Conservation (phyloP, 2,888 invertebrate genomes). For the Orthosia gothica region DNA sequence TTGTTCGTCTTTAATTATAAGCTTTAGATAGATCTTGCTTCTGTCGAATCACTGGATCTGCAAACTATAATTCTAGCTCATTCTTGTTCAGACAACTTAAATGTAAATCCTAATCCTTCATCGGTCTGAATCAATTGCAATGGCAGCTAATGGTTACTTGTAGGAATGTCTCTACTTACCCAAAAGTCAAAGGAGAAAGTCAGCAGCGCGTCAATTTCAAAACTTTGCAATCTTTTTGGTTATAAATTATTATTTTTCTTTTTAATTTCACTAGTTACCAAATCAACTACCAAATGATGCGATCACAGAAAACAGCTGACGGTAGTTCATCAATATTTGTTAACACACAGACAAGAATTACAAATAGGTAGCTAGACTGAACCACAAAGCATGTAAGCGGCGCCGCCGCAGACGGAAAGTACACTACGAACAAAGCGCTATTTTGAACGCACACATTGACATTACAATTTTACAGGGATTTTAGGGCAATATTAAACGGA, state of each 20-base stretch:
- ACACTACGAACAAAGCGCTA: no score
- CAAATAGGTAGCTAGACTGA: constrained; percentile 4
- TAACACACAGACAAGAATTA: constrained; percentile 18
- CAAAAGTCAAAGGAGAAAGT: no score
- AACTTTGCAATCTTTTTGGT: neutral
- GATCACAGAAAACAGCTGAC: constrained; percentile 18
- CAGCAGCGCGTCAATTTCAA: neutral
- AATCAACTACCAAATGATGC: neutral
- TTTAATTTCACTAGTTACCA: neutral
- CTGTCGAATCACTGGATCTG: neutral
- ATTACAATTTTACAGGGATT: no score
- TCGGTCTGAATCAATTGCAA: neutral
- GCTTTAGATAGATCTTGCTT: neutral
- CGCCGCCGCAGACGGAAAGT: no score
- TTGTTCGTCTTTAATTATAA: neutral
- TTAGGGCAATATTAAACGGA: no score
- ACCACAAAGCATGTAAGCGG: no score
- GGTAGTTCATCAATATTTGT: constrained; percentile 27
- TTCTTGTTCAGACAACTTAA: no score
- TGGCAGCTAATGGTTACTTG: neutral
- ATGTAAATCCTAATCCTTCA: neutral
- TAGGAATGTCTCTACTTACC: neutral
- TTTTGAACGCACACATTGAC: no score
- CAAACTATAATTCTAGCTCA: no score
- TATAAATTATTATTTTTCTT: no score